Evolutionary conservation across 2,797 vertebrate genomes (phyloP), one percentile per base, ranked within the genome.

Genomic region (Labeo calbasu): DNA sequence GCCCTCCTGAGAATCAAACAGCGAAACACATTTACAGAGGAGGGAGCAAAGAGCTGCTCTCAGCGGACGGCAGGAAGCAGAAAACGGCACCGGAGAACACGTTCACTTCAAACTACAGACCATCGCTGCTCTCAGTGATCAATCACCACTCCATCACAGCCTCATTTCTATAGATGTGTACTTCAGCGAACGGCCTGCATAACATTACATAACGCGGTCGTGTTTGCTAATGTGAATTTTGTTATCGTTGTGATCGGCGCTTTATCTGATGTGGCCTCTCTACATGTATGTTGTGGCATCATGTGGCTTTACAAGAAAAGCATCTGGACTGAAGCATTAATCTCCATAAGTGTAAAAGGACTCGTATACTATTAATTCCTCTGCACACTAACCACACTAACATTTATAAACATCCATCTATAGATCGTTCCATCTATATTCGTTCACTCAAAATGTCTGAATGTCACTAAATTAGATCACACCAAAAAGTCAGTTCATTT

Each of bases 1-100:
- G 1, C 11, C 43, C 61, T 51, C 73, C 21, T 21, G 57, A 17
- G 28, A 61, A 83, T 85, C 63, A 82, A 85, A 46, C 59, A 82
- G 28, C 36, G 70, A 66, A 86, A 70, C 68, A 71, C 43, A 48
- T 70, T 48, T 48, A 70, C 7, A 70, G 68, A 70, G 68, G 5
- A 23, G 1, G 19, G 23, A 50, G 69, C 46, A 50, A 71, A 71
- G n/a, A 50, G 1, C n/a, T 2, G 43, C 40, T 70, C 68, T 70
- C 21, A 12, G 68, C n/a, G n/a, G n/a, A 25, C n/a, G 11, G 57
- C 43, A 46, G 43, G 43, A 46, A 46, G 11, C 43, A 46, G 43
- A 9, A 46, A 46, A 46, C 8, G 9, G 43, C 9, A 8, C 43
- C 43, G 43, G 43, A 46, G 57, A 61, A 43, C 36, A 43, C 5